Base-by-base conservation (phyloP, 2,113 vertebrate species). In the Aspiorhynchus laticeps region DNA sequence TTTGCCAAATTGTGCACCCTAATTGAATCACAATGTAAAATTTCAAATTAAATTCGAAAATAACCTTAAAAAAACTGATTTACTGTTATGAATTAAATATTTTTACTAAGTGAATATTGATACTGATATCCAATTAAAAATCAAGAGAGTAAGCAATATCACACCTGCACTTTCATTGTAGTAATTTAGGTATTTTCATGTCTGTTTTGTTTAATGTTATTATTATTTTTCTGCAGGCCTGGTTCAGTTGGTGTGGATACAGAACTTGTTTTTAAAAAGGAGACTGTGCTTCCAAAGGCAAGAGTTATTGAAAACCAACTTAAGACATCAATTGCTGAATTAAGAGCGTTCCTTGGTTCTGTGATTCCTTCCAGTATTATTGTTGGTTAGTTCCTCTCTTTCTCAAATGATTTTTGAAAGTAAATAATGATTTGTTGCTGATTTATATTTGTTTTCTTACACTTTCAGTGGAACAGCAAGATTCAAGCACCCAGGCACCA, bases 261-360 rank as follows among this genome's bases (percentile, higher is more conserved):
- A n/a, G n/a, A n/a, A n/a, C n/a, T n/a, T n/a, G 43, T 81, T n/a
- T 81, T 81, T 41, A 28, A 41, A 43, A 81, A 81, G 17, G 56
- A 81, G 3, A 43, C 33, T n/a, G 56, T 63, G 36, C 53, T 81
- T 41, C 79, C 79, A 43, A 81, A 81, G 38, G 21, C 15, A 81
- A 63, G 26, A 63, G 8, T 7, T 36, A 38, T 38, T 5, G 56
- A 15, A 63, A n/a, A 81, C n/a, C 38, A 1, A 26, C 56, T 81
- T 26, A 12, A 43, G 6, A 15, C 21, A n/a, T 53, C 10, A 24
- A 61, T 61, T 24, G 7, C 2, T 24, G 15, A 61, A 21, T 61
- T 21, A 61, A 61, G 8, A 21, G 56, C 2, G 1, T 5, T 61
- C 21, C 56, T 61, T 8, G 19, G 19, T 8, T 5, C 48, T 51